Percentiles rank a stretch among this genome's conserved stretches.
Evolutionary conservation across 2,797 vertebrate genomes (phyloP).

Genomic region (Notolepis coatsorum): DNA sequence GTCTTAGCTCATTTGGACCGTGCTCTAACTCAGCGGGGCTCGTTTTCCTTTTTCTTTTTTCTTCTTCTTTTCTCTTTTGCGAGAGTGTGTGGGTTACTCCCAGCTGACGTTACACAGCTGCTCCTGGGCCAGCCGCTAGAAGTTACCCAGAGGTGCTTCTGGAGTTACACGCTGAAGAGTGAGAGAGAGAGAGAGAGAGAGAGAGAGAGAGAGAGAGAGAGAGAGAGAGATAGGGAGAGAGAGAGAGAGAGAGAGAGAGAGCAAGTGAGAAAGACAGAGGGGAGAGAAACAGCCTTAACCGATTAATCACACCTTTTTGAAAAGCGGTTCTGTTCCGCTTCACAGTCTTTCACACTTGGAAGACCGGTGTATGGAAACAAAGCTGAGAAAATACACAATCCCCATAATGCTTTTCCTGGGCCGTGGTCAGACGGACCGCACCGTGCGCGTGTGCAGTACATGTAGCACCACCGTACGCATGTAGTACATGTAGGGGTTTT

Average conservation of each 20-base stretch:
- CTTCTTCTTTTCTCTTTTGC: too few species aligned
- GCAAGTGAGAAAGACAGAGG: background rate
- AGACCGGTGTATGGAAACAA: conserved; percentile 27
- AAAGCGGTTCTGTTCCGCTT: conserved; percentile 22
- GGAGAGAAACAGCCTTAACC: conserved; percentile 31
- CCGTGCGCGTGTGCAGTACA: background rate
- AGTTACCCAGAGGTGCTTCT: conserved; percentile 70
- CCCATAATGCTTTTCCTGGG: conserved; percentile 11
- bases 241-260: background rate
- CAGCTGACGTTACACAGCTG: conserved; percentile 76
- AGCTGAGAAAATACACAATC: conserved; percentile 17
- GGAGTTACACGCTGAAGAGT: conserved; percentile 67
- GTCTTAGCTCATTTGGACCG: conserved; percentile 60
- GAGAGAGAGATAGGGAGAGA: conserved; percentile 2
- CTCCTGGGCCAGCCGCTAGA: conserved; percentile 51
- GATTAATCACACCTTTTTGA: conserved; percentile 59
- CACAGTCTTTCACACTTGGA: conserved; percentile 35
- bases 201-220: background rate
- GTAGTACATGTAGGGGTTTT: conserved; percentile 5
- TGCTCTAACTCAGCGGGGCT: conserved; percentile 66
- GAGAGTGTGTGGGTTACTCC: conserved; percentile 61
- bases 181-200: background rate
- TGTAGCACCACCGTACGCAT: background rate
- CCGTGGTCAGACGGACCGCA: background rate
- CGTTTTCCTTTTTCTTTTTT: too few species aligned